A percentile compares a stretch with the other conserved stretches of the same genome.
Evolutionary conservation across 2,797 vertebrate species (phyloP).

Genomic region (Sebastolobus alascanus): DNA sequence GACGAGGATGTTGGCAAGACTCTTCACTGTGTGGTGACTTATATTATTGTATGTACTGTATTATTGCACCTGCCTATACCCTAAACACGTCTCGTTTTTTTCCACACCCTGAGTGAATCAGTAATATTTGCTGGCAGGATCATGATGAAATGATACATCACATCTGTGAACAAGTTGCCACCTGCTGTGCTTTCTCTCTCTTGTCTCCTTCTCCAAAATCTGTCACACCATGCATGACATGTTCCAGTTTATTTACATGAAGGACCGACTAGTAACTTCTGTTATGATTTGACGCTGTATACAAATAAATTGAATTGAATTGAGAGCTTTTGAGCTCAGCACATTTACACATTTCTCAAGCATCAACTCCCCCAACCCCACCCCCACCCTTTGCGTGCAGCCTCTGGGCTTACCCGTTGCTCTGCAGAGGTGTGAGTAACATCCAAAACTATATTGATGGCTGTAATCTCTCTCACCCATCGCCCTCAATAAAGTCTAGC

Average conservation of each 20-base stretch:
- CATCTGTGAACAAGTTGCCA: conserved; percentile 2
- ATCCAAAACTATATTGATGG: conserved; percentile 66
- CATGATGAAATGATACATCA: conserved; percentile 33
- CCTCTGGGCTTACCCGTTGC: conserved; percentile 33
- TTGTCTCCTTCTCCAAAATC: conserved; percentile 12
- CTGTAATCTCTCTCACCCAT: conserved; percentile 58
- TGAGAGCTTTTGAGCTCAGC: background rate
- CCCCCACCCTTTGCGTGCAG: conserved; percentile 14
- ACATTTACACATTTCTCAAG: conserved; percentile 1
- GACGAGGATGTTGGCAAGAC: background rate
- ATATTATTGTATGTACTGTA: background rate
- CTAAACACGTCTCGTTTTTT: background rate
- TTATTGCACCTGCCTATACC: no score
- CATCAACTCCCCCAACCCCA: background rate
- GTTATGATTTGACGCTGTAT: no score
- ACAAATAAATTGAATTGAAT: no score
- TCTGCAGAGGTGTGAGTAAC: conserved; percentile 52
- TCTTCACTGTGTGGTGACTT: background rate
- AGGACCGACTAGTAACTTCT: background rate
- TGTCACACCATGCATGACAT: conserved; percentile 2
- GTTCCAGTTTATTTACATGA: conserved; percentile 35
- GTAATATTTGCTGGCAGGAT: background rate
- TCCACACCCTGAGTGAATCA: background rate
- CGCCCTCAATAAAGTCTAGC: conserved; percentile 40
- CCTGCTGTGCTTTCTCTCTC: background rate